Percentiles rank a stretch among this genome's conserved stretches.
phyloP scores from a whole-genome alignment of 53 echinoderm and acorn worm genomes.

The Luidia sarsii region DNA sequence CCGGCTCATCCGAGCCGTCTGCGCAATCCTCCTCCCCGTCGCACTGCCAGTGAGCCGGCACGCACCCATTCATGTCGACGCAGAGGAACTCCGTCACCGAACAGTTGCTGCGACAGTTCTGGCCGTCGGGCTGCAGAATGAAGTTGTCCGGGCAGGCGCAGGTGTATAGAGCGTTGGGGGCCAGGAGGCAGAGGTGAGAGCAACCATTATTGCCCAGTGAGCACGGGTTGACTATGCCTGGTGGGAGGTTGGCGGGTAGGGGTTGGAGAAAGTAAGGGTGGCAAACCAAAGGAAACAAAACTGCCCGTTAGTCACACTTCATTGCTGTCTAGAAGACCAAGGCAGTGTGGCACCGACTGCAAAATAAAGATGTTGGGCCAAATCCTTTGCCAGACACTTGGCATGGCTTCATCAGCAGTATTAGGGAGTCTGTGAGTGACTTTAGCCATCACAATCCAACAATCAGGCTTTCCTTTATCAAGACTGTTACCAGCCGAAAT shows the following conservation, averaged over 20 bases:
- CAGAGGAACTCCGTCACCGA: conserved; percentile 65
- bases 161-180: conserved; percentile 59
- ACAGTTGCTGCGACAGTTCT: conserved; percentile 67
- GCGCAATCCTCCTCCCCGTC: conserved; percentile 75
- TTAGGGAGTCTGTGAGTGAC: no score
- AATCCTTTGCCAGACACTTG: no score
- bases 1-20: conserved; percentile 85
- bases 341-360: no score
- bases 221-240: conserved; percentile 82
- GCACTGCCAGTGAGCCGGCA: conserved; percentile 88
- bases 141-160: conserved; percentile 90
- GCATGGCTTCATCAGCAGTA: no score
- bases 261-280: no score
- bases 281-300: no score
- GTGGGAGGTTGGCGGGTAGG: not conserved
- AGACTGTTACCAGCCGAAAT: no score
- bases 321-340: no score
- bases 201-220: conserved; percentile 80
- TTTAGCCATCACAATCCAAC: no score
- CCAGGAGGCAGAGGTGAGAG: conserved; percentile 86
- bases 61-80: conserved; percentile 71
- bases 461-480: no score
- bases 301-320: no score
- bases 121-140: conserved; percentile 28
- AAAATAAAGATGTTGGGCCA: no score